Evolutionary conservation across 1,140 invertebrate genomes (phyloP).

Genomic region (Cataglyphis hispanica): DNA sequence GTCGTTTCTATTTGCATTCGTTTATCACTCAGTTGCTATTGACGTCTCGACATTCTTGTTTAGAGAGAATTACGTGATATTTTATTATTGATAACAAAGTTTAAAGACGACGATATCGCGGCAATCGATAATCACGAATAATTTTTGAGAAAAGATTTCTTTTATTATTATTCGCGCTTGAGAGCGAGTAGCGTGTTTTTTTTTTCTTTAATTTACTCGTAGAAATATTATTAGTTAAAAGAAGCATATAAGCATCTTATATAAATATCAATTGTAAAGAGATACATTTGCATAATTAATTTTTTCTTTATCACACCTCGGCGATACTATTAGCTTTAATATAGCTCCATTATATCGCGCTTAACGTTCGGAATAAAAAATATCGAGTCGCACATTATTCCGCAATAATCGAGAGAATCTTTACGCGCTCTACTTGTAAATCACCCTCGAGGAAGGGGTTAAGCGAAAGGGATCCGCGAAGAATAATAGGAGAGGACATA

Average conservation of each 20-base stretch:
- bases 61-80: constrained; percentile 3
- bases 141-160: constrained; percentile 8
- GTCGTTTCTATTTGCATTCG: not conserved
- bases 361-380: not conserved
- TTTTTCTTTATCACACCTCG: not conserved
- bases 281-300: not conserved
- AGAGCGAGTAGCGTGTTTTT: not conserved
- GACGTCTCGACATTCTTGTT: constrained; percentile 10
- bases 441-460: constrained; percentile 15
- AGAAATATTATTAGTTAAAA: not conserved
- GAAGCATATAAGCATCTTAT: not conserved
- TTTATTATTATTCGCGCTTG: not conserved
- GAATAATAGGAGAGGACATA: not conserved
- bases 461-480: constrained; percentile 13
- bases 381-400: not conserved
- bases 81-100: constrained; percentile 38
- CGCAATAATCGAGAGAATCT: constrained; percentile 6
- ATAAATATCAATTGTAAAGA: constrained; percentile 8
- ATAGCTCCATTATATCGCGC: not conserved
- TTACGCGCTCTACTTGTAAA: constrained; percentile 19
- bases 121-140: not conserved
- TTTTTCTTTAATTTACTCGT: too few species aligned
- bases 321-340: not conserved
- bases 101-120: not conserved
- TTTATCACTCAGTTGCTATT: constrained; percentile 18